These are phyloP conservation scores for Eledona agricola DNA, from an alignment of 2,888 invertebrate genomes.

Conservation along the genomic window DNA sequence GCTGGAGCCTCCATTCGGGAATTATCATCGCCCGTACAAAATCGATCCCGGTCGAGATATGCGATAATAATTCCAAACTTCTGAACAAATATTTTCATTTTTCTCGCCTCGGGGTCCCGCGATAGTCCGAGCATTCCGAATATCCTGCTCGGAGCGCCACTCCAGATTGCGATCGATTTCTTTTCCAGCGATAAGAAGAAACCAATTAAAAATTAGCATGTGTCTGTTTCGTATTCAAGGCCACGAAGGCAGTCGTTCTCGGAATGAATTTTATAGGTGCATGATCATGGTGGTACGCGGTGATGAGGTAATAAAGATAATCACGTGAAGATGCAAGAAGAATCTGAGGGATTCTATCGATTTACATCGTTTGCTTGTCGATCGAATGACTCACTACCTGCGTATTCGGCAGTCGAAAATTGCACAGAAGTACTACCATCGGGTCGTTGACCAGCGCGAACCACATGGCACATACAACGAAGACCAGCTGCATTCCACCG, in stretches of 20 bases:
- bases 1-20: constrained; percentile 19
- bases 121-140: constrained; percentile 8
- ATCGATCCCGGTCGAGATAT: too few relatives aligned
- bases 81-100: constrained; percentile 14
- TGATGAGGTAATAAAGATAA: constrained; percentile 26
- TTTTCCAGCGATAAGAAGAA: constrained; percentile 8
- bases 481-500: constrained; percentile 50
- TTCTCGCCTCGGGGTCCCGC: constrained; percentile 8
- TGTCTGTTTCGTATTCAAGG: constrained; percentile 21
- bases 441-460: constrained; percentile 51
- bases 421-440: constrained; percentile 26
- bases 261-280: constrained; percentile 17
- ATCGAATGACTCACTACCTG: constrained; percentile 31
- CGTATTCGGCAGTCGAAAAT: constrained; percentile 23
- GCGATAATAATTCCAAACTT: too few relatives aligned
- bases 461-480: constrained; percentile 48
- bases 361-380: constrained; percentile 9
- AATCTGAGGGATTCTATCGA: constrained; percentile 8
- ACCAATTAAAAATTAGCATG: constrained; percentile 25
- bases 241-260: constrained; percentile 7
- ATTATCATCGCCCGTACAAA: constrained; percentile 7
- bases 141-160: too few relatives aligned
- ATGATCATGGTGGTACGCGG: constrained; percentile 1
- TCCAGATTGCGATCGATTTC: constrained; percentile 7
- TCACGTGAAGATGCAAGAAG: constrained; percentile 4